Conservation (phyloP, 2,113 vertebrate species). For the Zootoca vivipara region DNA sequence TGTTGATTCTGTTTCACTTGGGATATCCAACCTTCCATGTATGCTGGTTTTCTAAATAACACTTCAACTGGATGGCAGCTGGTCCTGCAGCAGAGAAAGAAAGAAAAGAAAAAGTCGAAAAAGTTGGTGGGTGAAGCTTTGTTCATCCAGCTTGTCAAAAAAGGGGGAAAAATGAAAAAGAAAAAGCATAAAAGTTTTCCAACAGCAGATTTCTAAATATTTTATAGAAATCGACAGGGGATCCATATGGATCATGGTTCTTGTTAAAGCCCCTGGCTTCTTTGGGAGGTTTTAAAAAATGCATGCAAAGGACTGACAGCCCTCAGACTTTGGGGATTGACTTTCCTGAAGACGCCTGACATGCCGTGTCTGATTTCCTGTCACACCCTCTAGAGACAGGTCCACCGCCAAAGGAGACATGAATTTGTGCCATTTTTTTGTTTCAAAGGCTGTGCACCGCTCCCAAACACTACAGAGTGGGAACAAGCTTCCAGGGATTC, state of each 20-base stretch:
- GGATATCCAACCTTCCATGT: background rate
- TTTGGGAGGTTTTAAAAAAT: slow-evolving; percentile 33
- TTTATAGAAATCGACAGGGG: slow-evolving; percentile 63
- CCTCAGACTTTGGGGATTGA: slow-evolving; percentile 3
- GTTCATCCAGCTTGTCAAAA: slow-evolving; percentile 62
- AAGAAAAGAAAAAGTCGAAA: background rate
- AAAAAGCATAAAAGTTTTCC: slow-evolving; percentile 52
- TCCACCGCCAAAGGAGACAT: background rate
- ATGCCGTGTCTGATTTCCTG: background rate
- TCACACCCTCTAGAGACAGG: no score
- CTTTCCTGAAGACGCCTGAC: slow-evolving; percentile 15
- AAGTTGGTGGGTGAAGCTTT: slow-evolving; percentile 56
- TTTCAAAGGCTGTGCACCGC: background rate
- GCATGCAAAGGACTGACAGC: background rate
- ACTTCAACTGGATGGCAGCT: background rate
- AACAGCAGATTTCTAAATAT: slow-evolving; percentile 72
- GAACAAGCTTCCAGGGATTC: no score
- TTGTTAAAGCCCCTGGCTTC: slow-evolving; percentile 54
- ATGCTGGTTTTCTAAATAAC: background rate
- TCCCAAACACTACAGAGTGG: no score
- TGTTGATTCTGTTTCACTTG: background rate
- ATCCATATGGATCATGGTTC: slow-evolving; percentile 67
- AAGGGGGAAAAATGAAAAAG: no score
- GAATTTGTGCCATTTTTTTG: background rate
- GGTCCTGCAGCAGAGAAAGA: background rate